Evolutionary conservation across 2,797 vertebrate genomes (phyloP), one percentile per base, ranked within the genome.

Genomic region (Staurois parvus): DNA sequence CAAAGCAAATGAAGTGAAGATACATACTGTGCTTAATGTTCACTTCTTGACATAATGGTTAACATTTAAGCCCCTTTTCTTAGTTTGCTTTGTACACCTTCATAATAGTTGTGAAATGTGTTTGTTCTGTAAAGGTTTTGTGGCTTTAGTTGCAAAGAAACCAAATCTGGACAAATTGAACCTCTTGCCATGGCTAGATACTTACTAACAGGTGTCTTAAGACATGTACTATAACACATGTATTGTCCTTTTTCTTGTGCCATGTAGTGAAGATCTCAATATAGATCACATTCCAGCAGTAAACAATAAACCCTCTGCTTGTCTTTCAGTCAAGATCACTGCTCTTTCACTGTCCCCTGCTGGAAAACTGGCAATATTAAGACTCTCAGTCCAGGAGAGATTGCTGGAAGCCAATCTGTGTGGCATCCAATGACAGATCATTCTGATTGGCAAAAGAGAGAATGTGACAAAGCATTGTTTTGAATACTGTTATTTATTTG

Each of bases 1-100:
- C 81, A 75, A 87, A 83, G 69, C 76, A 83, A 79, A 87, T 87
- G 80, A 77, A 87, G 81, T 83, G 79, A 73, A 83, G 76, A 83
- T 79, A 68, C 72, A 74, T 62, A 87, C 68, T 73, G 34, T 86
- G 52, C 56, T 73, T 68, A 73, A 64, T 37, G 48, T 52, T 84
- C 62, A 34, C n/a, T 83, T 59, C 72, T 79, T 70, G 62, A 75
- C 79, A 81, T 82, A 80, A 81, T 83, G 76, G 69, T 40, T 81
- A 76, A 76, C 59, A 42, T 85, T 80, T 85, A 85, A 85, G 42
- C 77, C 72, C 72, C 34, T 56, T 85, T 80, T 69, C 72, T 80
- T 52, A 40, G 72, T 74, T 66, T 80, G 59, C 77, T 85, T 75
- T 85, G 77, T 75, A 81, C 40, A 73, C 72, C 70, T 85, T 28